These are phyloP conservation scores for Vandiemenella viatica DNA, from an alignment of 2,888 invertebrate species.

Conservation along the genomic window DNA sequence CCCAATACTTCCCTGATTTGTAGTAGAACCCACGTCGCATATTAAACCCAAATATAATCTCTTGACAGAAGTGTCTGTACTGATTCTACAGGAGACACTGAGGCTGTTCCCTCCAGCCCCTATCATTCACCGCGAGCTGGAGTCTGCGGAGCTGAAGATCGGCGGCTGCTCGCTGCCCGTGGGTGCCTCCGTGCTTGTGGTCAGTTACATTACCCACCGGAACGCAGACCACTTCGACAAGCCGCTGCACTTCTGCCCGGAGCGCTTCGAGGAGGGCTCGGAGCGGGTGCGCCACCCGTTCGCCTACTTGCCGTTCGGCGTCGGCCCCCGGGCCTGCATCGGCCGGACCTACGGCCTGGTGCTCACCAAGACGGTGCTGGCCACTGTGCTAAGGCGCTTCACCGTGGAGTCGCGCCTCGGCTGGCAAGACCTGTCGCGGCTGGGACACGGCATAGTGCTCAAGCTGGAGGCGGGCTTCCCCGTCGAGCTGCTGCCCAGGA, in stretches of 20 bases:
- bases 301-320: conserved; percentile 20
- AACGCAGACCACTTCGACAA: neutral
- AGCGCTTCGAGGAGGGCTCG: neutral
- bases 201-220: neutral
- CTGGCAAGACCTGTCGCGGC: neutral
- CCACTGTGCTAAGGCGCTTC: conserved; percentile 6
- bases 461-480: conserved; percentile 1
- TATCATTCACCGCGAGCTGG: neutral
- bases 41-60: too few species aligned
- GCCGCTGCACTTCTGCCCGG: neutral
- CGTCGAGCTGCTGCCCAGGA: neutral
- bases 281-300: conserved; percentile 12
- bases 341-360: conserved; percentile 29
- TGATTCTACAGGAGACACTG: neutral
- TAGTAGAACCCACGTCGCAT: too few species aligned
- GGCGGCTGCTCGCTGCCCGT: neutral
- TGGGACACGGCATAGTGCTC: neutral
- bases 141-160: neutral
- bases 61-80: too few species aligned
- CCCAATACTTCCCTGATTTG: too few species aligned
- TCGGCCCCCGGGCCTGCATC: conserved; percentile 21
- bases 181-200: neutral
- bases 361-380: conserved; percentile 21
- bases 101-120: neutral
- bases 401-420: neutral